Base-by-base conservation (phyloP, 2,797 vertebrate genomes). In the Champsocephalus esox region DNA sequence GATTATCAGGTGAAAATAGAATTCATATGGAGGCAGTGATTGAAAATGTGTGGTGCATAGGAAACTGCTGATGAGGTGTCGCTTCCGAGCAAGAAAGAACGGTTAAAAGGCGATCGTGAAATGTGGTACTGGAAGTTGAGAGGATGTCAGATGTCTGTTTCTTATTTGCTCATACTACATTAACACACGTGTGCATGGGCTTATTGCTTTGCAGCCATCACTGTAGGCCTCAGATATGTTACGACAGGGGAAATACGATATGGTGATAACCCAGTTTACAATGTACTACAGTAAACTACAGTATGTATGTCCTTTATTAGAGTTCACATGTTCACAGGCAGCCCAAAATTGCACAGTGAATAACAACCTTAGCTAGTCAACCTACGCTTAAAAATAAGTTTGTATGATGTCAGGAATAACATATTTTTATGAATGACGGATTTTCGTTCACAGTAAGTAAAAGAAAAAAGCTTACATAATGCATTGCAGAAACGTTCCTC, bases 1-100 rank as follows among this genome's bases (percentile, higher is more conserved):
- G 83, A 90, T 87, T 87, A 88, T 82, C 73, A 87, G 74, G 84
- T 81, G 79, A 63, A 88, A 92, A 88, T 79, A 59, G 58, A 85
- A 77, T 54, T 86, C 76, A 57, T 70, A 87, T 82, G 79, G 49
- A n/a, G 44, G 8, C 19, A 17, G 19, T 80, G 75, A 88, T 77
- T 77, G 64, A 78, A 85, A 82, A 77, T 74, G 80, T 77, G 72
- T 60, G 34, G 16, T 67, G 75, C 24, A 34, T 60, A 41, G 62
- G 32, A 81, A 77, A 55, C 55, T 76, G 50, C 75, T 85, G 87
- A 88, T 82, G 77, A 88, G 38, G 80, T 80, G 76, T 70, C 32
- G 5, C 41, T 49, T 54, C 52, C 11, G 14, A 67, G 59, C 16
- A 70, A 57, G 50, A 58, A 54, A 60, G 66, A 75, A 55, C 1